These are phyloP conservation scores for Sardina pilchardus DNA, from an alignment of 2,113 vertebrate genomes.

Conservation along the genomic window DNA sequence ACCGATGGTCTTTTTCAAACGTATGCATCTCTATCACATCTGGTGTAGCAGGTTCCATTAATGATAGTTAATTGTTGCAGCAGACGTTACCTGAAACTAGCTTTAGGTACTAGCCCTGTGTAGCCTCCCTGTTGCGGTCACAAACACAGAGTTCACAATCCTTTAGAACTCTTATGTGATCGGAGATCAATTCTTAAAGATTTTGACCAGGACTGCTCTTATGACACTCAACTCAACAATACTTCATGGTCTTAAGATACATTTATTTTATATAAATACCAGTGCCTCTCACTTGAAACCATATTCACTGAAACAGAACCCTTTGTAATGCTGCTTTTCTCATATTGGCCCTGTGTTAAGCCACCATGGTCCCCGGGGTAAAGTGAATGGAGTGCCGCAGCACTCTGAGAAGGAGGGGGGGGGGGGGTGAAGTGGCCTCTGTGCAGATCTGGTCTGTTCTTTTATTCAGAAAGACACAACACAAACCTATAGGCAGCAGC, in stretches of 20 bases:
- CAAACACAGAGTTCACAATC: not conserved
- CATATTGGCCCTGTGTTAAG: not conserved
- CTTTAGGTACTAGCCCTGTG: too few relatives aligned
- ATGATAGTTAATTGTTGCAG: too few relatives aligned
- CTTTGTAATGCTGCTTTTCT: not conserved
- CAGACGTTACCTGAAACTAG: too few relatives aligned
- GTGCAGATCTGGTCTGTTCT: slow-evolving; percentile 11
- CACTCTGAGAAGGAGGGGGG: not conserved
- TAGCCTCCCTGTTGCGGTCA: not conserved
- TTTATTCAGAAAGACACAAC: slow-evolving; percentile 57
- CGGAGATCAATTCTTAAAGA: not conserved
- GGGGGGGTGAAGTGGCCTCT: not conserved
- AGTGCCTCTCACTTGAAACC: not conserved
- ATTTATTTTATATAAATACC: not conserved
- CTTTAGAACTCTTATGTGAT: not conserved
- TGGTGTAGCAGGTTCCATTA: too few relatives aligned
- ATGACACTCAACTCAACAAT: not conserved
- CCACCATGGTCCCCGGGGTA: not conserved
- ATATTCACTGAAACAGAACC: not conserved
- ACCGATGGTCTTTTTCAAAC: too few relatives aligned
- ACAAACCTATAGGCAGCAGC: slow-evolving; percentile 30
- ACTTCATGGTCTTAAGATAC: not conserved
- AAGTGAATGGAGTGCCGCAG: not conserved
- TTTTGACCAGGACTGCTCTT: not conserved
- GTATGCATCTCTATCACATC: too few relatives aligned